These are phyloP conservation scores for Epizoanthus ramosus DNA, from an alignment of 92 coral and sea anemone species.

Conservation along the genomic window DNA sequence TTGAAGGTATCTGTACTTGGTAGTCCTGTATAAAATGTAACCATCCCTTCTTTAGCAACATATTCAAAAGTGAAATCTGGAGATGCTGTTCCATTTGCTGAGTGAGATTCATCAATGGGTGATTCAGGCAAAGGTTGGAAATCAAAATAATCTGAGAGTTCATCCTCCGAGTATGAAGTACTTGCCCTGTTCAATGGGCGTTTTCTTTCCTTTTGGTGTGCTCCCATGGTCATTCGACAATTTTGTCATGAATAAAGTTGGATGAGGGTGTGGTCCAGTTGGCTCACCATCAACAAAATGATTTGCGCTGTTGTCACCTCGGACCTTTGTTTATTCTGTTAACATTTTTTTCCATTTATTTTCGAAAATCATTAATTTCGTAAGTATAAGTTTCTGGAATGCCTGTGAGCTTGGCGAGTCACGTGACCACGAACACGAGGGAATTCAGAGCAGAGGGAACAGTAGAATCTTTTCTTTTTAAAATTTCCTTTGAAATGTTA, in stretches of 20 bases:
- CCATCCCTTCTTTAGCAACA: constrained; percentile 33
- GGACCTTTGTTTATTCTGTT: no score
- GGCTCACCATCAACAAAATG: constrained; percentile 47
- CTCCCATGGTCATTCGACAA: constrained; percentile 36
- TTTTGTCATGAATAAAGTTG: constrained; percentile 43
- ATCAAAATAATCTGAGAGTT: neutral
- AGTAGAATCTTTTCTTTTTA: no score
- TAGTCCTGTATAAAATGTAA: constrained; percentile 36
- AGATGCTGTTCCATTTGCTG: neutral
- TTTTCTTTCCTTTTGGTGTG: constrained; percentile 39
- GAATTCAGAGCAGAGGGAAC: no score
- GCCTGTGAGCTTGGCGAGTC: no score
- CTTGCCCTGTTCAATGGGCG: neutral
- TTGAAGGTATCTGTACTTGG: constrained; percentile 36
- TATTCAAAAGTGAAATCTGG: constrained; percentile 35
- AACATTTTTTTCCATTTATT: no score
- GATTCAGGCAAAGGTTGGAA: constrained; percentile 18
- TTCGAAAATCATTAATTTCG: no score
- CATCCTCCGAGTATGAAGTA: constrained; percentile 20
- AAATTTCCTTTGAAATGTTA: no score
- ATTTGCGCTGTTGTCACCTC: no score
- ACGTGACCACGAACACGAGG: no score
- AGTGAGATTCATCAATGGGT: neutral
- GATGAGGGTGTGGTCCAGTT: constrained; percentile 45
- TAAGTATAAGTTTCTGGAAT: no score